Evolutionary conservation across 92 coral and sea anemone genomes (phyloP), one percentile per base, ranked within the genome.

Genomic region (Metridium senile): DNA sequence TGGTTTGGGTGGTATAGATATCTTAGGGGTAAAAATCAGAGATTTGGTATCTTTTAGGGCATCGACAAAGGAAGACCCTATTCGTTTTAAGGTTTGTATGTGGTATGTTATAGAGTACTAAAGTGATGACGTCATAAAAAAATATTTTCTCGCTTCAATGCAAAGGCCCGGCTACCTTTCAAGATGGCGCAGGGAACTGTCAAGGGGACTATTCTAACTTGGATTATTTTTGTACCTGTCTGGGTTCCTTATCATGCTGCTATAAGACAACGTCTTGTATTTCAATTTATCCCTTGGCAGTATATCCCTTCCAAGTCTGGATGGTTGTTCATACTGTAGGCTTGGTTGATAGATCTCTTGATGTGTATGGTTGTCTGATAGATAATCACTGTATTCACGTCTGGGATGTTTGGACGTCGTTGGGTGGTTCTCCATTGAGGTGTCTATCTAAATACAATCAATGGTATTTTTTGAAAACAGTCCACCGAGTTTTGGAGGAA

Each of bases 221-320:
- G n/a, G n/a, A n/a, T n/a, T n/a, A n/a, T n/a, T n/a, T n/a, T n/a
- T 39, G 49, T 39, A 39, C 49, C 26, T 66, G 51, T 32, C 72
- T 66, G 35, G 51, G 32, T 32, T 32, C 71, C 22, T 10, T 23
- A 66, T 43, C 27, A 39, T 39, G 13, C 8, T 39, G 49, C 13
- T 39, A 13, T 39, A 13, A 4, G 49, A 6, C 49, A 39, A 39
- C 49, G 13, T 39, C 49, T 39, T 39, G 13, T 39, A 39, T 39
- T 39, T 39, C 49, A 39, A 13, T 13, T 4, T 39, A 39, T 39
- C 49, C 13, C 49, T 39, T 13, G 6, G 49, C 8, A 4, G 8
- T 39, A 6, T 39, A 39, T 39, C 13, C 8, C 49, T 39, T 6
- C 13, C 6, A 6, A 39, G 13, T 4, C 8, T 4, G 6, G 49